Percentiles rank a stretch among this genome's conserved stretches.
Evolutionary conservation across 2,113 vertebrate genomes (phyloP).

Genomic region (Uria aalge): DNA sequence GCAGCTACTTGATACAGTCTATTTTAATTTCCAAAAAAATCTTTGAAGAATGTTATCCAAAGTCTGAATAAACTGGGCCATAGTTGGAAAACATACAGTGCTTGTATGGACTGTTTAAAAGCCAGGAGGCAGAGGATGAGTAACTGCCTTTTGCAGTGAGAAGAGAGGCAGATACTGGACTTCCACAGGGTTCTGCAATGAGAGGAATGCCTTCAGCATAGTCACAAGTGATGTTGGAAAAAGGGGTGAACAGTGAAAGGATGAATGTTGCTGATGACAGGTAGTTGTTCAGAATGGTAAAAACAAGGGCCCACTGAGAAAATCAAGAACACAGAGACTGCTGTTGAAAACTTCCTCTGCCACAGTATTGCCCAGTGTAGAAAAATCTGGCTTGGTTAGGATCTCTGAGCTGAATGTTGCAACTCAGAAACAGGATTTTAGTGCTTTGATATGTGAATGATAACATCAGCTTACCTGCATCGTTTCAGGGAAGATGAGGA

Average conservation of each 20-base stretch:
- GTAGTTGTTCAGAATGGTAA: neutral
- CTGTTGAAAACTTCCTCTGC: neutral
- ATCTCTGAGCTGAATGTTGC: neutral
- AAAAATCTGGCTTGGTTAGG: neutral
- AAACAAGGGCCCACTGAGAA: neutral
- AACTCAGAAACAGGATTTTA: neutral
- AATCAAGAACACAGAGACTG: neutral
- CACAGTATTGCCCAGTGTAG: fast-evolving
- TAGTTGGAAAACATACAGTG: neutral
- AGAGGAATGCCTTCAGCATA: neutral
- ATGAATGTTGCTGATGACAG: neutral
- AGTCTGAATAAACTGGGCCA: neutral
- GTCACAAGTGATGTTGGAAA: neutral
- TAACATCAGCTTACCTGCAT: neutral
- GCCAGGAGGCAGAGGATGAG: neutral
- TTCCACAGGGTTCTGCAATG: neutral
- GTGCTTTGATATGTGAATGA: neutral
- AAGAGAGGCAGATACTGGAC: neutral
- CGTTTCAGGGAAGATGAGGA: neutral
- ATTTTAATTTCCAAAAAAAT: neutral
- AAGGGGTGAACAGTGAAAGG: neutral
- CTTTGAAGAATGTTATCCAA: neutral
- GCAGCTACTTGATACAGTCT: neutral
- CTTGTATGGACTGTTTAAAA: neutral
- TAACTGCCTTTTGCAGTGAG: neutral